phyloP scores from a whole-genome alignment of 2,113 vertebrate species.

The Corapipo altera region DNA sequence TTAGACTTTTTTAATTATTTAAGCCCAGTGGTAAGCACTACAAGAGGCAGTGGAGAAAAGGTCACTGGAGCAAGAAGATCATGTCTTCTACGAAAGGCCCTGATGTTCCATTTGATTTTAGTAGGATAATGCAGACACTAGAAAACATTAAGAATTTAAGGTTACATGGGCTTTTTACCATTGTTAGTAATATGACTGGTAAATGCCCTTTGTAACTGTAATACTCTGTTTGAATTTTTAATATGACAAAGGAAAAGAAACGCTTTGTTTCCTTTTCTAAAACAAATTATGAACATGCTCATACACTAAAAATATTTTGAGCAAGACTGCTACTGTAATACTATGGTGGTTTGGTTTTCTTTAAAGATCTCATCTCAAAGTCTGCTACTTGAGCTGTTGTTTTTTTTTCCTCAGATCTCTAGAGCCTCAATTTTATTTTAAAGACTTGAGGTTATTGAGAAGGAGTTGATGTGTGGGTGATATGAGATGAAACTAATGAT shows the following conservation, averaged over 20 bases:
- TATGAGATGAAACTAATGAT: background rate
- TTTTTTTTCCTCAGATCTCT: background rate
- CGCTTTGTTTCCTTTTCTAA: background rate
- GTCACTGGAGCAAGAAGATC: background rate
- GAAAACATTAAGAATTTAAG: constrained; percentile 5
- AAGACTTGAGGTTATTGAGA: background rate
- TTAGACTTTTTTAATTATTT: background rate
- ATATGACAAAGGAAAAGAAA: background rate
- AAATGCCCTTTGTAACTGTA: background rate
- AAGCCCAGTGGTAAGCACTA: background rate
- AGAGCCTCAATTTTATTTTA: background rate
- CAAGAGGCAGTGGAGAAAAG: background rate
- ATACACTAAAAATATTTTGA: background rate
- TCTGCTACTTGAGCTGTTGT: background rate
- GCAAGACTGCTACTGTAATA: background rate
- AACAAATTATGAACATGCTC: background rate
- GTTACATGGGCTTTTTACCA: background rate
- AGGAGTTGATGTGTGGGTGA: background rate
- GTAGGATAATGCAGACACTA: background rate
- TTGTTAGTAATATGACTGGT: background rate
- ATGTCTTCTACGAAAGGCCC: background rate
- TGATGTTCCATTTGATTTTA: background rate
- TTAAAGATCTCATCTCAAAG: background rate
- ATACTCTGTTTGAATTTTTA: background rate
- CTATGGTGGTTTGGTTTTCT: background rate